Percentiles rank a stretch among this genome's conserved stretches.
Evolutionary conservation across 37 sponge, comb jelly and placozoan genomes (phyloP).

Genomic region (Amphimedon queenslandica): DNA sequence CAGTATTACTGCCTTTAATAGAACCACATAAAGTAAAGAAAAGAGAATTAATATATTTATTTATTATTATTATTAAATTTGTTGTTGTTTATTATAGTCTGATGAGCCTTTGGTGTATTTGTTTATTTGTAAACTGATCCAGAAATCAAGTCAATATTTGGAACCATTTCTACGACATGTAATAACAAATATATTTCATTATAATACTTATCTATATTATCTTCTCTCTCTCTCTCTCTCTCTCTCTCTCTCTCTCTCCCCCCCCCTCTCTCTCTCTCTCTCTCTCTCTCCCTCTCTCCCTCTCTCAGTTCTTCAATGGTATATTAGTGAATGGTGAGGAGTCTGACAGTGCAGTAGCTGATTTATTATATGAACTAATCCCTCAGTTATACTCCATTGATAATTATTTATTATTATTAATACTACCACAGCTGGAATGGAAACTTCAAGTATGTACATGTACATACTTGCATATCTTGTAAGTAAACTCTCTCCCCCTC

Average conservation of each 20-base stretch:
- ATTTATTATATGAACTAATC: constrained; percentile 73
- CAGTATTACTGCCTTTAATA: too few species aligned
- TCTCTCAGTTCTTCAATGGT: constrained; percentile 71
- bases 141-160: constrained; percentile 56
- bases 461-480: too few species aligned
- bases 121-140: constrained; percentile 66
- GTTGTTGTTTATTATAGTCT: too few species aligned
- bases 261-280: not conserved
- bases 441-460: constrained; percentile 81
- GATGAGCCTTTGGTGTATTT: constrained; percentile 34
- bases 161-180: constrained; percentile 83
- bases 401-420: constrained; percentile 69
- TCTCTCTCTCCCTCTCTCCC: too few species aligned
- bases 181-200: too few species aligned
- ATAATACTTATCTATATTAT: too few species aligned
- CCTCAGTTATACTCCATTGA: constrained; percentile 71
- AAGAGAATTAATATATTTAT: too few species aligned
- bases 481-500: too few species aligned
- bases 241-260: not conserved
- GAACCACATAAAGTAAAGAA: too few species aligned
- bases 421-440: constrained; percentile 86
- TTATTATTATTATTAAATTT: too few species aligned
- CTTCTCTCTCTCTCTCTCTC: too few species aligned
- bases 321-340: constrained; percentile 60
- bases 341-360: constrained; percentile 72